Evolutionary conservation across 1,140 invertebrate genomes (phyloP).

Genomic region (Drosophila nannoptera): DNA sequence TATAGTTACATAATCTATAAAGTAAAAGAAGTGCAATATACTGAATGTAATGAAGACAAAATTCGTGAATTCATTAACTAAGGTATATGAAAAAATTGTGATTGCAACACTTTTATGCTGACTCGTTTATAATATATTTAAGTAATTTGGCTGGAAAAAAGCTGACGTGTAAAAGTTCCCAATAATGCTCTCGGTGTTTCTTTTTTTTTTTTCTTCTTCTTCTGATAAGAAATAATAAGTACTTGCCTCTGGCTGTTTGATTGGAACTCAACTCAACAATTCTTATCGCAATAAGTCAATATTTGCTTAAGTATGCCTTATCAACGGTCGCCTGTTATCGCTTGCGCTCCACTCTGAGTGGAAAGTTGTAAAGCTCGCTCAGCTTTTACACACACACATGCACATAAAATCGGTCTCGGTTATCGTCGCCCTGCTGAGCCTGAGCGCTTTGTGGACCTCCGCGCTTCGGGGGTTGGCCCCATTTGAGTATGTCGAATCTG

Average conservation of each 20-base stretch:
- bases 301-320: conserved; percentile 22
- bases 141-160: background rate
- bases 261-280: background rate
- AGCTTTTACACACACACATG: conserved; percentile 6
- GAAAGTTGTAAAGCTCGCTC: conserved; percentile 55
- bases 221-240: conserved; percentile 29
- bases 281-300: conserved; percentile 27
- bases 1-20: too few species aligned
- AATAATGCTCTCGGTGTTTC: background rate
- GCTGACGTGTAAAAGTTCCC: background rate
- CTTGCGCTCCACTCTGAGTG: conserved; percentile 35
- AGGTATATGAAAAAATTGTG: conserved; percentile 44
- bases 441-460: conserved; percentile 15
- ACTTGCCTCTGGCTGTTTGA: background rate
- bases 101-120: conserved; percentile 40
- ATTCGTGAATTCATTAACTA: conserved; percentile 49
- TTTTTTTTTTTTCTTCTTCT: background rate
- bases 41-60: background rate
- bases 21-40: conserved; percentile 15
- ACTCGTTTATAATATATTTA: conserved; percentile 8
- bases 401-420: conserved; percentile 23
- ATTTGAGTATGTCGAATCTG: conserved; percentile 55
- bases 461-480: conserved; percentile 59
- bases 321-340: conserved; percentile 40
- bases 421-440: conserved; percentile 19